Percentiles rank a stretch among this genome's conserved stretches.
phyloP scores from a whole-genome alignment of 1,140 invertebrate genomes.

The Ceratitis capitata region DNA sequence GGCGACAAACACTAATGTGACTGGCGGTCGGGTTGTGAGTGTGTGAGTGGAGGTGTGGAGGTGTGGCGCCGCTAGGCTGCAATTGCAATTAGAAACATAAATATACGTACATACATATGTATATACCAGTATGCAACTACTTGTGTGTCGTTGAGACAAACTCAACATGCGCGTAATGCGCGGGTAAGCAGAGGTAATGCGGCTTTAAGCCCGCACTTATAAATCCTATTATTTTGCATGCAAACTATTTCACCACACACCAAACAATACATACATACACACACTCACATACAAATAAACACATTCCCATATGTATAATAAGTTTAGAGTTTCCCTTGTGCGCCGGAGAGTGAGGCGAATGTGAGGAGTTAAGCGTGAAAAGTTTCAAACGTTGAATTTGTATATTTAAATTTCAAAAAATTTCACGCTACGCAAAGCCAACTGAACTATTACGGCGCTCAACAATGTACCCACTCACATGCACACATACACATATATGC shows the following conservation, averaged over 20 bases:
- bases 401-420: conserved; percentile 35
- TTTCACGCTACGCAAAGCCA: conserved; percentile 23
- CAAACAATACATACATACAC: neutral
- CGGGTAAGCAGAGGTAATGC: conserved; percentile 23
- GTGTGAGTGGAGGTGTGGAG: neutral
- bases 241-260: neutral
- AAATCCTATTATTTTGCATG: conserved; percentile 13
- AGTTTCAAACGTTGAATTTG: conserved; percentile 15
- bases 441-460: neutral
- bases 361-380: neutral
- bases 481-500: neutral
- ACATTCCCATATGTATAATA: neutral
- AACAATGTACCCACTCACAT: neutral
- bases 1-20: neutral
- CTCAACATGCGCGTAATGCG: conserved; percentile 18
- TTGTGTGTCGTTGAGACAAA: neutral
- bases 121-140: neutral
- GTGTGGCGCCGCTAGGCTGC: neutral
- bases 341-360: neutral
- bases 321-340: neutral
- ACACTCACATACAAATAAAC: neutral
- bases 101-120: neutral
- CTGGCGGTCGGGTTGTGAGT: neutral
- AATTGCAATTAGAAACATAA: neutral
- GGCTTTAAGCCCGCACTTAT: conserved; percentile 31